Evolutionary conservation across 1,140 invertebrate species (phyloP), one percentile per base, ranked within the genome.

Genomic region (Pseudobourletiella spinata): DNA sequence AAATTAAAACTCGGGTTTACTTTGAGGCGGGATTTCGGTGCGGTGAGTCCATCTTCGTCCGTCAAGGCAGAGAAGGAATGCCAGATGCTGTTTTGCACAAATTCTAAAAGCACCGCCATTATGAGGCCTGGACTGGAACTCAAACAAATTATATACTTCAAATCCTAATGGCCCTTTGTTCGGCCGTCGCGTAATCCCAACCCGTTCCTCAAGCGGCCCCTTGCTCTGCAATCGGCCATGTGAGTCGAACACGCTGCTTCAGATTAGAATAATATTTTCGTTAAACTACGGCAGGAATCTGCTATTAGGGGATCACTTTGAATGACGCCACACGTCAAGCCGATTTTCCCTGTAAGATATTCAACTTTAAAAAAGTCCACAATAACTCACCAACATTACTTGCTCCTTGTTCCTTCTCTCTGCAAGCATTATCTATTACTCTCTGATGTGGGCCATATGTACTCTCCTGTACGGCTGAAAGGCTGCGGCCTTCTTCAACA

Each of bases 11-110:
- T n/a, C n/a, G n/a, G n/a, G n/a, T n/a, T 75, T 73, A 87, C 86
- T 81, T 87, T 87, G 60, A 88, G 76, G 73, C 86, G 86, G 0
- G 85, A 86, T 75, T 87, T 87, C 54, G 84, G 79, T 18, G 86
- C 85, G 43, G 78, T 74, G 52, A 82, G 80, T 59, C 72, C 73
- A 39, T 76, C 71, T 48, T 84, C 81, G 52, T 79, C 79, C 67
- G 83, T 80, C 25, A 88, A 73, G 1, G 84, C 81, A 64, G 83
- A 78, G 73, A 87, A 88, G 16, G 85, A 85, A 72, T 87, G 84
- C 85, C 85, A 87, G 62, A 87, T 82, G 71, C 81, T 83, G 69
- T 87, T 86, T 0, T 80, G 82, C 15, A 84, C 79, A 74, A 86
- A 86, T 70, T 84, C 82, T 52, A 86, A 73, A 11, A 48, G 44